These are phyloP conservation scores for Calonectris borealis DNA, from an alignment of 2,113 vertebrate genomes.

Conservation along the genomic window DNA sequence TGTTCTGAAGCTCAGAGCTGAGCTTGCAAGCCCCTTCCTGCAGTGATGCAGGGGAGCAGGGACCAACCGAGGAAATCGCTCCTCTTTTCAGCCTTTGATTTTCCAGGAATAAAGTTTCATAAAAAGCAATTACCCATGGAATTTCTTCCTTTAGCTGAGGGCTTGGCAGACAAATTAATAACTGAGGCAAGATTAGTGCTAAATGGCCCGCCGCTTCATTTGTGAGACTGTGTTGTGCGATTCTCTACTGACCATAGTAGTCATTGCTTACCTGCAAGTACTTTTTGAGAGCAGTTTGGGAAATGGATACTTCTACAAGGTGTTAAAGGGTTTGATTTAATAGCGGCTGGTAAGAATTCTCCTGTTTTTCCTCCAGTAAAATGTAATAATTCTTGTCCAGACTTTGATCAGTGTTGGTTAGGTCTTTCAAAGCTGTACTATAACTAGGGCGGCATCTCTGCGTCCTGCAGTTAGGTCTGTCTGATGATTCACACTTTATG, in stretches of 20 bases:
- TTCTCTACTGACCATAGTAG: neutral
- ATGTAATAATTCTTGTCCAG: neutral
- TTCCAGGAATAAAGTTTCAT: neutral
- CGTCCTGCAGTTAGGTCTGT: neutral
- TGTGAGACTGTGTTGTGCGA: neutral
- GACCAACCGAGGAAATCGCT: fast-evolving
- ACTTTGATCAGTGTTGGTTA: neutral
- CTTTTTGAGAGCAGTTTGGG: neutral
- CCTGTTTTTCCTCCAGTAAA: neutral
- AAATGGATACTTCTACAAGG: neutral
- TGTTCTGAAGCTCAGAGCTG: neutral
- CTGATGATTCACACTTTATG: neutral
- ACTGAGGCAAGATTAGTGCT: neutral
- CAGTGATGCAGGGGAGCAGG: fast-evolving
- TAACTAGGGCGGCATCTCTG: neutral
- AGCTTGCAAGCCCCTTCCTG: neutral
- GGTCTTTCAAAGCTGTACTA: neutral
- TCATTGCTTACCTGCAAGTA: neutral
- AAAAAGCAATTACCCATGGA: neutral
- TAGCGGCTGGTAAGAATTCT: neutral
- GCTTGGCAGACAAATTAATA: neutral
- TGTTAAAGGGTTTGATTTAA: neutral
- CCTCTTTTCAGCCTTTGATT: neutral
- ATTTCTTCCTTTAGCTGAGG: neutral
- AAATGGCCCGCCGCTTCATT: neutral